A percentile compares a stretch with the other conserved stretches of the same genome.
phyloP scores from a whole-genome alignment of 2,797 vertebrate species.

The Morelia viridis region DNA sequence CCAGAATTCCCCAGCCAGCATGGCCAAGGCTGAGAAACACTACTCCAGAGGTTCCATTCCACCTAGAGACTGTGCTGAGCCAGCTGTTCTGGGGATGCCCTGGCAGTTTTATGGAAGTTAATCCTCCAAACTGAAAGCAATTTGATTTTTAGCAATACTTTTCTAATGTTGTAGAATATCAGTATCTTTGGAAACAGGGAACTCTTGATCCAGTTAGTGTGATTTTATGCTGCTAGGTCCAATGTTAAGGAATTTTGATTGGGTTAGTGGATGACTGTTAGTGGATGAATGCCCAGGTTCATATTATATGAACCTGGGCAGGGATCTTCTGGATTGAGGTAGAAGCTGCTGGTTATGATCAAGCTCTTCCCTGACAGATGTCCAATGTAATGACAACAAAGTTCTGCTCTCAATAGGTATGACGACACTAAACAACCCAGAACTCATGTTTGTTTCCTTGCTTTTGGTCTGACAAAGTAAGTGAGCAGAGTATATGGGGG shows the following conservation, averaged over 20 bases:
- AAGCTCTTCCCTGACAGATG: not conserved
- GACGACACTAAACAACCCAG: not conserved
- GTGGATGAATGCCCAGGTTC: no score
- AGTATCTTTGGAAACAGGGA: not conserved
- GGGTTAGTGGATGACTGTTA: not conserved
- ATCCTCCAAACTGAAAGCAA: not conserved
- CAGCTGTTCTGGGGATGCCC: not conserved
- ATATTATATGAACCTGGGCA: not conserved
- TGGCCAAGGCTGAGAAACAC: not conserved
- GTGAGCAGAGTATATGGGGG: not conserved
- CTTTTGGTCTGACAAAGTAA: not conserved
- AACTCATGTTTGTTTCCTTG: not conserved
- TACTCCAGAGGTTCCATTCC: not conserved
- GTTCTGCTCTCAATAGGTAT: not conserved
- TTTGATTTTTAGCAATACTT: not conserved
- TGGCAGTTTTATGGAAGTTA: not conserved
- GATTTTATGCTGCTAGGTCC: not conserved
- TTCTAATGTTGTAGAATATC: not conserved
- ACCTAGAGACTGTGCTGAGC: not conserved
- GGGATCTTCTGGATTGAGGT: not conserved
- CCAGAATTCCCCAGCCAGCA: not conserved
- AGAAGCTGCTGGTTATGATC: not conserved
- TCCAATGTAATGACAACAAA: not conserved
- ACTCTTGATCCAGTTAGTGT: not conserved
- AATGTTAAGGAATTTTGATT: not conserved